A percentile compares a stretch with the other conserved stretches of the same genome.
Conservation (phyloP, 2,797 vertebrate genomes). For the Manis pentadactyla region DNA sequence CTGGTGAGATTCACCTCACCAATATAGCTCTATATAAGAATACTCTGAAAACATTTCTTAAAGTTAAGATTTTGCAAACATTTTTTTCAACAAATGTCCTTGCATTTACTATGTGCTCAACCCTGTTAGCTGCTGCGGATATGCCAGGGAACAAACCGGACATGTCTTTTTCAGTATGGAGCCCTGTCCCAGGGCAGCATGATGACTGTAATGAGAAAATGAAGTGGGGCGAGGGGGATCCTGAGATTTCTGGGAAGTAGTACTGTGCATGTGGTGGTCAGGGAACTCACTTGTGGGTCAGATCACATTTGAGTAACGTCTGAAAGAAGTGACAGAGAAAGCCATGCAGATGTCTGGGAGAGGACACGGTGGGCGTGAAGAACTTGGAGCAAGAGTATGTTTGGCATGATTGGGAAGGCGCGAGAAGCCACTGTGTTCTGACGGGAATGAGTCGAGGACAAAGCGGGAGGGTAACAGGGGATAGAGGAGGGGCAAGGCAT, state of each 20-base stretch:
- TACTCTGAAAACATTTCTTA: not conserved
- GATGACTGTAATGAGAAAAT: not conserved
- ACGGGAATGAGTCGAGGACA: not conserved
- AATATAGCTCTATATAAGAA: not conserved
- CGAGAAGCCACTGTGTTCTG: not conserved
- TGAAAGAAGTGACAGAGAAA: not conserved
- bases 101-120: not conserved
- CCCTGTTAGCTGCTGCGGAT: not conserved
- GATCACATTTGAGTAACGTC: not conserved
- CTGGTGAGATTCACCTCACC: not conserved
- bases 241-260: not conserved
- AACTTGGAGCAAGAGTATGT: too few relatives aligned
- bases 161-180: fast-evolving
- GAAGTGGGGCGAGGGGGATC: not conserved
- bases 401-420: not conserved
- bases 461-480: not conserved
- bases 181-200: not conserved
- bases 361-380: not conserved
- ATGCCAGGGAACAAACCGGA: not conserved
- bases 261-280: not conserved
- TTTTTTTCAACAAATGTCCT: not conserved
- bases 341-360: not conserved
- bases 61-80: not conserved
- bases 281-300: not conserved
- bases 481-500: not conserved